These are phyloP conservation scores for Ennomos fuscantarius DNA, from an alignment of 2,888 invertebrate species.

Conservation along the genomic window DNA sequence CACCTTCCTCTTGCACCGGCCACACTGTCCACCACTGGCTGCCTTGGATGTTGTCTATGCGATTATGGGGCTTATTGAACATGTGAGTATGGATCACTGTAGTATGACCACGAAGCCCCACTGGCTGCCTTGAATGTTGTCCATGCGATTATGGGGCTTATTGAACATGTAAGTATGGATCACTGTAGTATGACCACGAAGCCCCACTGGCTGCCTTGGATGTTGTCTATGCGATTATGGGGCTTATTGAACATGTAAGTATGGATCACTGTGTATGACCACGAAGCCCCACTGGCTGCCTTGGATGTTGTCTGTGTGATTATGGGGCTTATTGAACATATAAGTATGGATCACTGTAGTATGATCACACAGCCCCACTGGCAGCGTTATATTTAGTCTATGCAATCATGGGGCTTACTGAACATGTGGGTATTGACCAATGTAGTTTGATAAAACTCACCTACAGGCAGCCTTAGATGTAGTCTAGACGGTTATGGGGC, in stretches of 20 bases:
- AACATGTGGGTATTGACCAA: constrained; percentile 85
- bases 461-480: constrained; percentile 93
- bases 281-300: constrained; percentile 92
- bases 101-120: too few species aligned
- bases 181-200: too few species aligned
- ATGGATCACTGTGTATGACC: too few species aligned
- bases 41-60: constrained; percentile 94
- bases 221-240: constrained; percentile 91
- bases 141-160: constrained; percentile 90
- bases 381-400: constrained; percentile 94
- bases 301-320: constrained; percentile 93
- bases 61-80: constrained; percentile 91
- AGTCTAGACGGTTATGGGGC: constrained; percentile 91
- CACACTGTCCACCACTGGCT: constrained; percentile 91
- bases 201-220: constrained; percentile 94
- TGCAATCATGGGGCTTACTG: constrained; percentile 91
- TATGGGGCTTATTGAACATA: constrained; percentile 91
- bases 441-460: too few species aligned
- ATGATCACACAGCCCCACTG: too few species aligned
- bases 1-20: constrained; percentile 92
- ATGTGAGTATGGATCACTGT: constrained; percentile 79
- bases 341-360: too few species aligned
- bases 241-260: constrained; percentile 89
- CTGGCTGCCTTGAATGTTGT: constrained; percentile 94
- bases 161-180: constrained; percentile 88